Base-by-base conservation (phyloP, 2,113 vertebrate genomes). In the Spea bombifrons region DNA sequence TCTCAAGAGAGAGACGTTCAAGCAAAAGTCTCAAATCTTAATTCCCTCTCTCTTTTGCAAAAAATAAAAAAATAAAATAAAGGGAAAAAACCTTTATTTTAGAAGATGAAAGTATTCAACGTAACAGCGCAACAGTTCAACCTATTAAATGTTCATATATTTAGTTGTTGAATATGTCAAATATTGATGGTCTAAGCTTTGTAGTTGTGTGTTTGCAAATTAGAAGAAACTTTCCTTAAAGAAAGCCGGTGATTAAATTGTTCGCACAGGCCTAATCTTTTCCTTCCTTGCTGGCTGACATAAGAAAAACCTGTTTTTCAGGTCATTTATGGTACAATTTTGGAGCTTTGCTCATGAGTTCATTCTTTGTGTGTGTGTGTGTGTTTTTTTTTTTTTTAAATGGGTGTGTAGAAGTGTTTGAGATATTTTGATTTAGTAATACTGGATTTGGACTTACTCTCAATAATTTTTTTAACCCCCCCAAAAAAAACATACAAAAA, bases 371-470 rank as follows among this genome's bases (percentile, higher is more conserved):
- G 75, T 83, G 66, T 80, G 2, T 30, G 2, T 30, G 30, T 47
- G 5, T n/a, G n/a, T n/a, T 84, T 82, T 84, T 71, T 83, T 84
- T 85, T 88, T 84, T 88, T 82, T 85, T 87, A 86, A 85, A 88
- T 83, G 87, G 88, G 88, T 88, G 87, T 90, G 87, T 82, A 89
- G 83, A 82, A 81, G 82, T 90, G 84, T 84, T 87, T 84, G 84
- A 89, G 91, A 90, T 90, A 89, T 89, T 92, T 91, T 84, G 75
- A 88, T 88, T 86, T 83, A 89, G 88, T 86, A 86, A 84, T 66
- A 75, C 81, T 80, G 78, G 67, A 83, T 53, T 63, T 77, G 45
- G 75, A 79, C 83, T 87, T 81, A 76, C 82, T 65, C 69, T 75
- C 30, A 4, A 12, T 49, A 75, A 52, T 59, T 59, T 64, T 76